A percentile compares a stretch with the other conserved stretches of the same genome.
Evolutionary conservation across 2,888 invertebrate species (phyloP).

Genomic region (Adelognathus sp.): DNA sequence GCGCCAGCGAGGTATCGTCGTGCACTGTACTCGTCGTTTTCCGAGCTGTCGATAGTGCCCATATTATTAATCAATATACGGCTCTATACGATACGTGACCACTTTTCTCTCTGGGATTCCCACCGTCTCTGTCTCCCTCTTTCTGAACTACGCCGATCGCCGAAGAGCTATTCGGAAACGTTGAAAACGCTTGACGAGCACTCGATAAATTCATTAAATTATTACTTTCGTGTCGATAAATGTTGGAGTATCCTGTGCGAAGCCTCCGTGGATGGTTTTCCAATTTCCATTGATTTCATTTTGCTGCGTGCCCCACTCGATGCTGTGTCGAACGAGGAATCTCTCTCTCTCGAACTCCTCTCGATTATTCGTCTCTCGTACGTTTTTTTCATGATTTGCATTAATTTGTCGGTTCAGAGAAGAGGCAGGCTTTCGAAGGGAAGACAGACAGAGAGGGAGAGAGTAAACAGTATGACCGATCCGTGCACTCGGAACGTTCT

Average conservation of each 20-base stretch:
- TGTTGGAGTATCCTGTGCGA: slow-evolving; percentile 9
- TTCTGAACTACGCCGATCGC: neutral
- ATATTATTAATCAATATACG: slow-evolving; percentile 35
- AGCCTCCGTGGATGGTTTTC: slow-evolving; percentile 29
- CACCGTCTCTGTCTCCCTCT: neutral
- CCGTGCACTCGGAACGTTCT: slow-evolving; percentile 29
- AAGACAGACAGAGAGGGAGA: too few relatives aligned
- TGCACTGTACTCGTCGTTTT: neutral
- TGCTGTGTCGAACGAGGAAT: slow-evolving; percentile 4
- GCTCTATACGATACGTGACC: slow-evolving; percentile 8
- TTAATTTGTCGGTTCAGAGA: slow-evolving; percentile 54
- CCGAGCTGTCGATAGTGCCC: slow-evolving; percentile 25
- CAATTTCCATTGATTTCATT: slow-evolving; percentile 50
- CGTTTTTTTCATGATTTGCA: slow-evolving; percentile 38
- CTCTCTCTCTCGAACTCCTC: too few relatives aligned
- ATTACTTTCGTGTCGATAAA: slow-evolving; percentile 48
- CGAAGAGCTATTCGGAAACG: slow-evolving; percentile 25
- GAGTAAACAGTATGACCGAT: too few relatives aligned
- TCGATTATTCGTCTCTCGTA: slow-evolving; percentile 15
- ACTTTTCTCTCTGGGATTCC: neutral
- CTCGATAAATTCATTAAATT: slow-evolving; percentile 53
- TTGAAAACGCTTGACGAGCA: slow-evolving; percentile 37
- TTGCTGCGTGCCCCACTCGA: too few relatives aligned
- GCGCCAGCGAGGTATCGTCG: neutral
- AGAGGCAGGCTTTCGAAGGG: slow-evolving; percentile 44